Base-by-base conservation (phyloP, 2,113 vertebrate species). In the Calidris pugnax region DNA sequence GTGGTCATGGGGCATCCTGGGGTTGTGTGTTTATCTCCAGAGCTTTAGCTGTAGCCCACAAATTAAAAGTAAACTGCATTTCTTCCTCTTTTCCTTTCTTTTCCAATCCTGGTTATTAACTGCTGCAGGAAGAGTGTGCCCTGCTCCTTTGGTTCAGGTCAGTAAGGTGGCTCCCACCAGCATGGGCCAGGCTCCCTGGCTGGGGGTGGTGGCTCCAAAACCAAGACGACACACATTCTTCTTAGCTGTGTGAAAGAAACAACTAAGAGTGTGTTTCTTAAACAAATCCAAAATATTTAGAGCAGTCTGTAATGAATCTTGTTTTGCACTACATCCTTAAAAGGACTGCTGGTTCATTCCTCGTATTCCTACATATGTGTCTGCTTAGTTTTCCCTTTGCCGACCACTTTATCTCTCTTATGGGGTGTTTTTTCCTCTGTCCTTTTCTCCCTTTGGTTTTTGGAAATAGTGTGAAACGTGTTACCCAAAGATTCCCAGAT, bases 301-400 rank as follows among this genome's bases (percentile, higher is more conserved):
- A 85, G 57, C 55, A 33, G 33, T 79, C 94, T 79, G 53, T 82
- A 89, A 88, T 78, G 87, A 67, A 32, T 92, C 75, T 91, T 95
- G 79, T 94, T 97, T 91, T 89, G 64, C 85, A 67, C 74, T 59
- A 48, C 45, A 43, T 88, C 91, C 94, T 95, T 96, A 94, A 90
- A 97, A 95, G 95, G 96, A 53, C 32, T 75, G 35, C 53, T 39
- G 16, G 57, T 77, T 95, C 68, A 50, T 95, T 96, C 91, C 68
- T 89, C 2, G 32, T 87, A 32, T 87, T 94, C 85, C 62, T 88
- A 2, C 35, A 9, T 28, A 20, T 18, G 28, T 37, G 17, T 53
- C 90, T 95, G 90, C 57, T 91, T 90, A 81, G 59, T 50, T 94
- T 91, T 74, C 43, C 33, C 30, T 87, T 87, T 90, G 51, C 93